A percentile compares a stretch with the other conserved stretches of the same genome.
phyloP scores from a whole-genome alignment of 2,797 vertebrate genomes.

The Neosilurus mollespiculum region DNA sequence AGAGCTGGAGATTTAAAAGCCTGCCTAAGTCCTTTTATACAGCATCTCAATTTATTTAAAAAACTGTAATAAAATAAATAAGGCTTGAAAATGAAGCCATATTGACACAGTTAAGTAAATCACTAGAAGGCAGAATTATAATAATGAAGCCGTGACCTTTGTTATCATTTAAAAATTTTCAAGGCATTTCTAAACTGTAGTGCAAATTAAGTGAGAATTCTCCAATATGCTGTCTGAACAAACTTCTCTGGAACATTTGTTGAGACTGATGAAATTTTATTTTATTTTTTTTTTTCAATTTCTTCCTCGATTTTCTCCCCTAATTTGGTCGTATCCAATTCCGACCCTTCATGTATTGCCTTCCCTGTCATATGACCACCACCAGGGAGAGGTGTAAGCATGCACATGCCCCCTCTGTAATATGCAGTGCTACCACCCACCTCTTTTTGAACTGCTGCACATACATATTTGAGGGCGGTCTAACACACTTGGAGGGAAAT shows the following conservation, averaged over 20 bases:
- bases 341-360: too few relatives aligned
- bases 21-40: not conserved
- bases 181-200: not conserved
- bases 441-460: too few relatives aligned
- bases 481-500: too few relatives aligned
- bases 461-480: too few relatives aligned
- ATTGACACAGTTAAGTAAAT: not conserved
- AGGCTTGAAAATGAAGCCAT: not conserved
- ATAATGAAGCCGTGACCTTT: not conserved
- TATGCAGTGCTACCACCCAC: too few relatives aligned
- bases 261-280: not conserved
- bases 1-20: not conserved
- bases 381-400: too few relatives aligned
- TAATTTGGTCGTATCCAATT: too few relatives aligned
- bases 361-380: too few relatives aligned
- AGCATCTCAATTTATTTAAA: too few relatives aligned
- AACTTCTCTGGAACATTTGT: slow-evolving; percentile 3
- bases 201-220: not conserved
- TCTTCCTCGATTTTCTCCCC: too few relatives aligned
- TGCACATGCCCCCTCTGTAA: too few relatives aligned
- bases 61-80: not conserved
- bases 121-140: not conserved
- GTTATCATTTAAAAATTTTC: not conserved
- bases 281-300: too few relatives aligned
- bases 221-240: not conserved